phyloP scores from a whole-genome alignment of 2,113 vertebrate genomes.

The Gambusia holbrooki region DNA sequence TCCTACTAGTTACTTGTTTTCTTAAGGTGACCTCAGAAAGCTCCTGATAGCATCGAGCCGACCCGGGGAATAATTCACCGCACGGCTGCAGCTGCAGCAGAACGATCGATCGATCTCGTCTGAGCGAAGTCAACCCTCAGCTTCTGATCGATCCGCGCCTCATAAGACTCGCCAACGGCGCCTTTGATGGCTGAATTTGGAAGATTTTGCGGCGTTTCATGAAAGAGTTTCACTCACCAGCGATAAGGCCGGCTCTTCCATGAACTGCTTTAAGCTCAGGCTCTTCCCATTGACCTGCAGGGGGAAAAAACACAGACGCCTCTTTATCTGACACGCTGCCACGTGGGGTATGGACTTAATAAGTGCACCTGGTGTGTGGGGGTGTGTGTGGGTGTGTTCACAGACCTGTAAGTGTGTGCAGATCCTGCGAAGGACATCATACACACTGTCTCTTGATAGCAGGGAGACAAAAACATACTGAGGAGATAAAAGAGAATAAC shows the following conservation, averaged over 20 bases:
- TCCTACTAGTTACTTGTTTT: too few relatives aligned
- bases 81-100: conserved; percentile 29
- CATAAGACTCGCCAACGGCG: not conserved
- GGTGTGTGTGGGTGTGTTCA: not conserved
- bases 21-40: conserved; percentile 42
- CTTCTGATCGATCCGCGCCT: not conserved
- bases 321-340: not conserved
- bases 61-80: conserved; percentile 32
- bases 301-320: conserved; percentile 3
- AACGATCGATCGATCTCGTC: conserved; percentile 43
- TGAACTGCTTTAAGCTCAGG: conserved; percentile 88
- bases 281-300: conserved; percentile 87
- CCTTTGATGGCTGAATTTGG: conserved; percentile 7
- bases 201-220: not conserved
- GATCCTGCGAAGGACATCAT: conserved; percentile 89
- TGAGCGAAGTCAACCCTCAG: conserved; percentile 16
- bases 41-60: conserved; percentile 41
- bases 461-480: conserved; percentile 95
- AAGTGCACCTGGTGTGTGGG: not conserved
- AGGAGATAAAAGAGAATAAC: conserved; percentile 24
- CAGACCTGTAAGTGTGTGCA: conserved; percentile 94
- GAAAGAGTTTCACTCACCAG: conserved; percentile 82
- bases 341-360: not conserved
- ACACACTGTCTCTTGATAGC: conserved; percentile 93
- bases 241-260: conserved; percentile 84